Conservation (phyloP, 2,888 invertebrate species). For the Nemotelus pantherinus region DNA sequence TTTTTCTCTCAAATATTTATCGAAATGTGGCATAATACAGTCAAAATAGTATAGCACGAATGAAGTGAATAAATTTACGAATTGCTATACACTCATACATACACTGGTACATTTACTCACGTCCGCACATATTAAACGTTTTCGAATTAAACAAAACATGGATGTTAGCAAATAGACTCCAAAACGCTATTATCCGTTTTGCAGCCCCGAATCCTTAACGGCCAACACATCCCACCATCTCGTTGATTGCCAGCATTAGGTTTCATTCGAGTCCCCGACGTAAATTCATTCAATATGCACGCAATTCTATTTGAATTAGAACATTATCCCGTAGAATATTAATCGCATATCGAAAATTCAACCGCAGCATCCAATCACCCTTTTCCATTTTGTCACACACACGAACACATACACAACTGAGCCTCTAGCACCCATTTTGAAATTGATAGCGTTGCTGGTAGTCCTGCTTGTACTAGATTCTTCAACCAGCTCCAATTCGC, state of each 20-base stretch:
- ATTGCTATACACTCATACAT: no score
- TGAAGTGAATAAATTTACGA: no score
- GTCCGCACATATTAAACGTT: background rate
- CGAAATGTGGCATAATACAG: no score
- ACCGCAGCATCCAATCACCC: conserved; percentile 38
- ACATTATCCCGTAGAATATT: conserved; percentile 50
- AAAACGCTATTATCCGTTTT: conserved; percentile 12
- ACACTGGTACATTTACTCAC: no score
- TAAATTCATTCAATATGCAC: conserved; percentile 47
- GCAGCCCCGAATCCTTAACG: background rate
- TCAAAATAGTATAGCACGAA: no score
- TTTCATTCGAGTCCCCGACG: conserved; percentile 28
- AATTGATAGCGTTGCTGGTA: background rate
- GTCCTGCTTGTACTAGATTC: background rate
- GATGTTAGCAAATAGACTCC: conserved; percentile 16
- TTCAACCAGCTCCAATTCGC: no score
- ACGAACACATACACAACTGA: conserved; percentile 8
- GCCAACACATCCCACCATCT: background rate
- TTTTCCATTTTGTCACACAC: conserved; percentile 27
- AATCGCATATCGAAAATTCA: conserved; percentile 50
- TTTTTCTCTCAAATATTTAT: no score
- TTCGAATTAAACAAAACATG: conserved; percentile 31
- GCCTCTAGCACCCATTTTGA: conserved; percentile 26
- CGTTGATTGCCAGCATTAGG: background rate
- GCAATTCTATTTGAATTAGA: conserved; percentile 49